Percentiles rank a stretch among this genome's conserved stretches.
These are phyloP conservation scores for Aselliscus stoliczkanus DNA, from an alignment of 2,797 vertebrate species.

Conservation along the genomic window DNA sequence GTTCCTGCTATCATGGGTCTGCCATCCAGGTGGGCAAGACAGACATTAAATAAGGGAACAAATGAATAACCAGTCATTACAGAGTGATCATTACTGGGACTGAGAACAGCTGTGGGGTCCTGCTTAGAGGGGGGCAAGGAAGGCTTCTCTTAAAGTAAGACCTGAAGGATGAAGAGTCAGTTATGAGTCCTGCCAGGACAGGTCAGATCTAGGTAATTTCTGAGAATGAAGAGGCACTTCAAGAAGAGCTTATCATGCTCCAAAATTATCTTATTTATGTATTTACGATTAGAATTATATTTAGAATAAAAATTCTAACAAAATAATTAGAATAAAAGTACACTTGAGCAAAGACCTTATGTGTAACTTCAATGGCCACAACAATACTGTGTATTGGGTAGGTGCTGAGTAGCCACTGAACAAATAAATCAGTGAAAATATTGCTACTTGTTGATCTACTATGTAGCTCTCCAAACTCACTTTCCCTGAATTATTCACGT, in stretches of 20 bases:
- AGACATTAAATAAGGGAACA: neutral
- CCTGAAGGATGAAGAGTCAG: neutral
- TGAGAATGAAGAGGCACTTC: slow-evolving; percentile 11
- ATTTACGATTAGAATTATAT: neutral
- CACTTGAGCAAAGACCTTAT: neutral
- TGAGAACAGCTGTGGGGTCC: neutral
- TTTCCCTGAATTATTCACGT: neutral
- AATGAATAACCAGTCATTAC: neutral
- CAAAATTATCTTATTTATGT: neutral
- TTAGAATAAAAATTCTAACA: neutral
- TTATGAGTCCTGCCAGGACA: neutral
- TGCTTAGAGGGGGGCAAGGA: neutral
- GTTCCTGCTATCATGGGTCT: neutral
- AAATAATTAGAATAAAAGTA: neutral
- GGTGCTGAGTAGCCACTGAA: neutral
- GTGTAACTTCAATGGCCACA: neutral
- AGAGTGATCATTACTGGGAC: neutral
- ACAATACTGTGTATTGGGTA: neutral
- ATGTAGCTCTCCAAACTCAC: neutral
- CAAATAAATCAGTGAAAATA: neutral
- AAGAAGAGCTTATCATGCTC: neutral
- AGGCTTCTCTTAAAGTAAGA: neutral
- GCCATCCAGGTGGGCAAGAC: neutral
- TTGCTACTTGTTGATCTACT: neutral
- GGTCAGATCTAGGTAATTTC: neutral